phyloP scores from a whole-genome alignment of 2,888 invertebrate genomes.

The Poecilobothrus nobilitatus region DNA sequence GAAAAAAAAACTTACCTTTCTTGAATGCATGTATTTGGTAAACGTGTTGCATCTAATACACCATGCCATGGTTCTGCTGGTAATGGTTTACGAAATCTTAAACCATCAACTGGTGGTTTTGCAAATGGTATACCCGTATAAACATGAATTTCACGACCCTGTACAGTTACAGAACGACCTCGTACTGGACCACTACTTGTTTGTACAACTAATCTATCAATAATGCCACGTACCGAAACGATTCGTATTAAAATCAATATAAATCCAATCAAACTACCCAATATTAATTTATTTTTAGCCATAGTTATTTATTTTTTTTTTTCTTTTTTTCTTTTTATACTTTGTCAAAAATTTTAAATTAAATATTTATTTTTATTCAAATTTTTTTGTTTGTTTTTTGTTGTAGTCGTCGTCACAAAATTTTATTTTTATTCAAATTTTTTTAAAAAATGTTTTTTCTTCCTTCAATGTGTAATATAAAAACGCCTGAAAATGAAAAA shows the following conservation, averaged over 20 bases:
- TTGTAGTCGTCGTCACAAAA: too few relatives aligned
- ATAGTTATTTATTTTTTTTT: slow-evolving; percentile 13
- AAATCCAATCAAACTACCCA: slow-evolving; percentile 21
- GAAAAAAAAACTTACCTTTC: slow-evolving; percentile 50
- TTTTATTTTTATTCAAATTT: too few relatives aligned
- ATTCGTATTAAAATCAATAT: slow-evolving; percentile 33
- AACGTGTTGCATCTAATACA: slow-evolving; percentile 66
- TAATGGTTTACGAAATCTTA: slow-evolving; percentile 77
- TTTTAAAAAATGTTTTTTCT: too few relatives aligned
- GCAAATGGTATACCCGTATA: slow-evolving; percentile 88
- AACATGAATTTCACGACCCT: slow-evolving; percentile 78
- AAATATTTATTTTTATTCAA: too few relatives aligned
- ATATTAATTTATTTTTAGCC: slow-evolving; percentile 18
- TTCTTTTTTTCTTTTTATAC: too few relatives aligned
- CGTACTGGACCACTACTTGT: slow-evolving; percentile 74
- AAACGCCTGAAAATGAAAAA: too few relatives aligned
- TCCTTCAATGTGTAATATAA: too few relatives aligned
- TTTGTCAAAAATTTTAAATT: too few relatives aligned
- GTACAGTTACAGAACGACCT: slow-evolving; percentile 69
- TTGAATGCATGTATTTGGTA: slow-evolving; percentile 84
- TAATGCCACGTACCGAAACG: slow-evolving; percentile 36
- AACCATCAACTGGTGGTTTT: slow-evolving; percentile 75
- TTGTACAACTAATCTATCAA: slow-evolving; percentile 71
- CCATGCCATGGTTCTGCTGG: slow-evolving; percentile 84
- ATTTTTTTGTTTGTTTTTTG: too few relatives aligned